These are phyloP conservation scores for Notolabrus celidotus DNA, from an alignment of 2,797 vertebrate genomes.

Conservation along the genomic window DNA sequence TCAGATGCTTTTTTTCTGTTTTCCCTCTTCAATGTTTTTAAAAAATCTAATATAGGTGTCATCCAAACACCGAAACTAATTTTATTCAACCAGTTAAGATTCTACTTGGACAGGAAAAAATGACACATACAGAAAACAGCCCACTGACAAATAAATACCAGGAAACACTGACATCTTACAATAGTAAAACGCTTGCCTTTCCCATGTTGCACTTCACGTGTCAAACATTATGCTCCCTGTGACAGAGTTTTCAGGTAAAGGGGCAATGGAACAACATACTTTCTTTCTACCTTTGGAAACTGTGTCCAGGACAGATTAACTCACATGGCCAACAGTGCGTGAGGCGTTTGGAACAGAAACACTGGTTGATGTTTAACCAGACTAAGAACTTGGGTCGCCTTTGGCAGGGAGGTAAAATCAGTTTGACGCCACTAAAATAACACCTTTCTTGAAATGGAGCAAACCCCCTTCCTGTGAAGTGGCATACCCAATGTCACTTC, in stretches of 20 bases:
- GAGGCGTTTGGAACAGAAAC: constrained; percentile 67
- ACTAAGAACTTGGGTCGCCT: constrained; percentile 43
- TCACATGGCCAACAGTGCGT: constrained; percentile 69
- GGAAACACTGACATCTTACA: constrained; percentile 78
- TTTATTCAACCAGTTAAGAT: constrained; percentile 62
- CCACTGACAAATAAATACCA: constrained; percentile 83
- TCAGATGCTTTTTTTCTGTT: constrained; percentile 56
- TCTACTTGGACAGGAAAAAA: constrained; percentile 69
- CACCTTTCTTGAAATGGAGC: constrained; percentile 62
- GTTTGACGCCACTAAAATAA: constrained; percentile 53
- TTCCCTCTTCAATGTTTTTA: constrained; percentile 15
- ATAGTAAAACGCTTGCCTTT: constrained; percentile 58
- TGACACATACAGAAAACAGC: constrained; percentile 75
- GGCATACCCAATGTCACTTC: constrained; percentile 25
- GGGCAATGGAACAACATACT: constrained; percentile 71
- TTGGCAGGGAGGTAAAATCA: constrained; percentile 49
- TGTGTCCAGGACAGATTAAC: constrained; percentile 78
- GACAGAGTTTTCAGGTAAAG: constrained; percentile 62
- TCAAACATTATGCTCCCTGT: constrained; percentile 61
- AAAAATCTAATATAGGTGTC: constrained; percentile 40
- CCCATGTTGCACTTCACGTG: constrained; percentile 52
- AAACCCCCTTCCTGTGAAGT: constrained; percentile 35
- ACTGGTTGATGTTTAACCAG: constrained; percentile 81
- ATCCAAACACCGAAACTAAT: constrained; percentile 68
- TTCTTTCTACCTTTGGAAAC: constrained; percentile 72